Evolutionary conservation across 2,797 vertebrate species (phyloP), one percentile per base, ranked within the genome.

Genomic region (Syngnathus rostellatus): DNA sequence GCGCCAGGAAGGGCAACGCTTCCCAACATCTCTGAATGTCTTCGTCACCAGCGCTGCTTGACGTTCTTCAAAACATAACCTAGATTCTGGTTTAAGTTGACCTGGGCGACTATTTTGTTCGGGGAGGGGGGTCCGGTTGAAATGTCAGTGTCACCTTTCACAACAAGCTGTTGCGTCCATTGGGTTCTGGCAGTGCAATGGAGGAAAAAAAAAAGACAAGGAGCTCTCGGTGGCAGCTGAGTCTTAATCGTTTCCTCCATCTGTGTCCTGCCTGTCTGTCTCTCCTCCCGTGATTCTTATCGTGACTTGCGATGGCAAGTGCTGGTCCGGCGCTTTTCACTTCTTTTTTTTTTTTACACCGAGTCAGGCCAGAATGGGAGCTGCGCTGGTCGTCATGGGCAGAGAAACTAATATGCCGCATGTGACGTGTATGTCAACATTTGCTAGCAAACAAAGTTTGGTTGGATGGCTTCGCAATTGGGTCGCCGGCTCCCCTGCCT

Each of bases 91-190:
- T 82, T 72, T 67, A 76, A 71, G 40, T 38, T 61, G 65, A 72
- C 67, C 11, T 25, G 2, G 0, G 71, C 71, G 76, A 57, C 46
- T 69, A 5, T 63, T 37, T 23, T 58, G 48, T 58, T 59, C 8
- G 7, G 25, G 16, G 46, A 50, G 72, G 6, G 25, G 63, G 23
- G 10, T 38, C 9, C 17, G 40, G 25, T 38, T 64, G 73, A 82
- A 90, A 90, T 90, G 86, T 87, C 86, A 77, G 86, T 81, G 73
- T 88, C 71, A 67, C 62, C 85, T 91, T 91, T 88, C 89, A 90
- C 88, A 90, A 88, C 87, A 87, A 86, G 83, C 77, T 88, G 85
- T 77, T 81, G 77, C 86, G 82, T 83, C 78, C 70, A 70, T 80
- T 72, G 66, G 79, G 76, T 82, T 51, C 78, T 62, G 68, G 38